A percentile compares a stretch with the other conserved stretches of the same genome.
phyloP scores from a whole-genome alignment of 2,888 invertebrate species.

The Plebejus anna region DNA sequence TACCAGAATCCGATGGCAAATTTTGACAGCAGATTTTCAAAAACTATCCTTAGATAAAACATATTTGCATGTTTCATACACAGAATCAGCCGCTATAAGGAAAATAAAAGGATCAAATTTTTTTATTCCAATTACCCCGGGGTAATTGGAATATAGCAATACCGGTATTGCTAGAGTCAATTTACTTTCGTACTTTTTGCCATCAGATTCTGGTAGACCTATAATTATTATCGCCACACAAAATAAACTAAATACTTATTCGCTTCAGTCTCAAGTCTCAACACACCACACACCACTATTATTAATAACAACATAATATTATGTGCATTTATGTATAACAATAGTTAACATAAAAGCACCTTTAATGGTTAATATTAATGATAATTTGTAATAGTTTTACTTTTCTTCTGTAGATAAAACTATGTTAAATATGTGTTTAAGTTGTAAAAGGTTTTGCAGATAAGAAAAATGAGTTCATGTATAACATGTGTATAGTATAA shows the following conservation, averaged over 20 bases:
- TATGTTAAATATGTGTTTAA: not conserved
- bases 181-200: too few species aligned
- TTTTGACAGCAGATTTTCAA: too few species aligned
- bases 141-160: too few species aligned
- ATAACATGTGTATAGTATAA: not conserved
- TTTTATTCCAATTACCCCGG: too few species aligned
- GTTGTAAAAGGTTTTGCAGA: constrained; percentile 9
- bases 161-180: too few species aligned
- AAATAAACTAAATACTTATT: not conserved
- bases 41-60: too few species aligned
- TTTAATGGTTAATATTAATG: not conserved
- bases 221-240: not conserved
- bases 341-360: not conserved
- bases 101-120: too few species aligned
- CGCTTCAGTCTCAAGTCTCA: not conserved
- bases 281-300: not conserved
- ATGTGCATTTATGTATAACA: not conserved
- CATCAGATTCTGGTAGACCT: too few species aligned
- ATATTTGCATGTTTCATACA: too few species aligned
- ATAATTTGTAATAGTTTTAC: not conserved
- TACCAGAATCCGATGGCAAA: too few species aligned
- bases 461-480: constrained; percentile 11
- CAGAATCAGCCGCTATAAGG: too few species aligned
- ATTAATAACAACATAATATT: not conserved
- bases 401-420: not conserved